Conservation (phyloP, 2,888 invertebrate species). For the Teleogryllus oceanicus region DNA sequence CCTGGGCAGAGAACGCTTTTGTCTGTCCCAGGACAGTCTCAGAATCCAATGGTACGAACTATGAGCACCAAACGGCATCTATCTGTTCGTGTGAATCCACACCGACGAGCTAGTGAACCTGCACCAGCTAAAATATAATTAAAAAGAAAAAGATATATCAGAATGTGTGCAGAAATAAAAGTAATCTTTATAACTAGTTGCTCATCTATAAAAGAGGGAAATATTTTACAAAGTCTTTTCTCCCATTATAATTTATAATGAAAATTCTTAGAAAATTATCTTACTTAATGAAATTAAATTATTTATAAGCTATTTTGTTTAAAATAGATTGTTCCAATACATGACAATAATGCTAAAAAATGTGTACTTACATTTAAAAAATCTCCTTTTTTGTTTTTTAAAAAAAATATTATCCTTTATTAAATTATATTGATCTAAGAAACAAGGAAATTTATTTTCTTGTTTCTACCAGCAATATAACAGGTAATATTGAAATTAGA, state of each 20-base stretch:
- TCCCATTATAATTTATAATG: neutral
- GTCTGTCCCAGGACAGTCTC: conserved; percentile 27
- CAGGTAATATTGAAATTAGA: too few relatives aligned
- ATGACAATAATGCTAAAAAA: too few relatives aligned
- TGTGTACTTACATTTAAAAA: too few relatives aligned
- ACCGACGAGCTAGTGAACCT: conserved; percentile 31
- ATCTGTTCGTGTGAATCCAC: conserved; percentile 19
- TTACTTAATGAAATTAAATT: too few relatives aligned
- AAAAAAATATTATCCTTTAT: too few relatives aligned
- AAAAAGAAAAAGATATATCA: neutral
- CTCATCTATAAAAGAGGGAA: neutral
- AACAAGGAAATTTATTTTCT: too few relatives aligned
- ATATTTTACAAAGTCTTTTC: neutral
- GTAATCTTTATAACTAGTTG: neutral
- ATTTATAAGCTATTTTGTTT: too few relatives aligned
- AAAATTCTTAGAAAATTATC: too few relatives aligned
- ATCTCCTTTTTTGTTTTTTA: too few relatives aligned
- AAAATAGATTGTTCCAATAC: too few relatives aligned
- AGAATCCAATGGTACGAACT: conserved; percentile 23
- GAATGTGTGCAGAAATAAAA: neutral
- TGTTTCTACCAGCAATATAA: too few relatives aligned
- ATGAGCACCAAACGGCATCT: conserved; percentile 22
- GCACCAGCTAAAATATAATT: neutral
- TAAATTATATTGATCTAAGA: too few relatives aligned
- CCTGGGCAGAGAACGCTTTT: conserved; percentile 26